These are phyloP conservation scores for Scaptodrosophila latifasciaeformis DNA, from an alignment of 2,888 invertebrate species.

Conservation along the genomic window DNA sequence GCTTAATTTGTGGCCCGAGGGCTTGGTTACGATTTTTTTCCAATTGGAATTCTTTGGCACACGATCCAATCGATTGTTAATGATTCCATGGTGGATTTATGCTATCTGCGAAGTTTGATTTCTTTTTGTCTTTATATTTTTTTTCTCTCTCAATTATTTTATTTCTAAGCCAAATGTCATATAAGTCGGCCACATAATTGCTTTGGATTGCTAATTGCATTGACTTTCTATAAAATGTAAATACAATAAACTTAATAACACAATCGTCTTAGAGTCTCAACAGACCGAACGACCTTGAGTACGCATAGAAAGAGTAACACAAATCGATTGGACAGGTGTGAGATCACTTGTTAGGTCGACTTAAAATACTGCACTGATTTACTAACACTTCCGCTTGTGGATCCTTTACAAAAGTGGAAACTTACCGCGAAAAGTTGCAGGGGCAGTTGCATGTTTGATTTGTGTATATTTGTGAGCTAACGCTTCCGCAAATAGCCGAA, in stretches of 20 bases:
- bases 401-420: constrained; percentile 32
- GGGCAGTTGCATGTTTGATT: constrained; percentile 38
- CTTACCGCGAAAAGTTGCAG: constrained; percentile 61
- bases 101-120: constrained; percentile 21
- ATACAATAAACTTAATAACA: constrained; percentile 25
- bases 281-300: constrained; percentile 52
- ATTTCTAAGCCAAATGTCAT: constrained; percentile 36
- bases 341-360: constrained; percentile 1
- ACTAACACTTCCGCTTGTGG: not conserved
- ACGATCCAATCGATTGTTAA: constrained; percentile 37
- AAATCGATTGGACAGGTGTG: constrained; percentile 4
- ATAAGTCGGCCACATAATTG: constrained; percentile 40
- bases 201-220: constrained; percentile 48
- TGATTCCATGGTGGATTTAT: constrained; percentile 54
- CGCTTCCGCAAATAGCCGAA: constrained; percentile 41
- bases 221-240: constrained; percentile 60
- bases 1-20: constrained; percentile 52
- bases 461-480: constrained; percentile 13
- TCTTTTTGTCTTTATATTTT: constrained; percentile 18
- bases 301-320: constrained; percentile 15
- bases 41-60: constrained; percentile 48
- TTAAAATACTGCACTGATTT: not conserved
- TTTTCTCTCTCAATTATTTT: not conserved
- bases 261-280: constrained; percentile 33
- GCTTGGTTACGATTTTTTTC: constrained; percentile 48